phyloP scores from a whole-genome alignment of 2,113 vertebrate species.

The Carettochelys insculpta region DNA sequence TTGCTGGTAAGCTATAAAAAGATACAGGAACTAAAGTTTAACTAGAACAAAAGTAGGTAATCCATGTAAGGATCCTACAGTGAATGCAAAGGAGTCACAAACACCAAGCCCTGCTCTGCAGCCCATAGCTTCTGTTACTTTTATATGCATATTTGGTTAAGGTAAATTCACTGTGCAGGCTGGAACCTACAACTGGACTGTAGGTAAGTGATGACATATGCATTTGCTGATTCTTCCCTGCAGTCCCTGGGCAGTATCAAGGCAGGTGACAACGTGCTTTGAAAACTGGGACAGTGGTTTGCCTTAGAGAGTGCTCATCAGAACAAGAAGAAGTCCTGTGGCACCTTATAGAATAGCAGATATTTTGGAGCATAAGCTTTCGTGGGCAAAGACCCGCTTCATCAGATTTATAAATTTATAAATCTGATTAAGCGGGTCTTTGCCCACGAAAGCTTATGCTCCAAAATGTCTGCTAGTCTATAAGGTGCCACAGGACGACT shows the following conservation, averaged over 20 bases:
- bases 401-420: no score
- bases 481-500: no score
- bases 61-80: neutral
- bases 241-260: neutral
- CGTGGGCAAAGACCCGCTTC: no score
- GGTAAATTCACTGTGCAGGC: neutral
- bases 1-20: neutral
- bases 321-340: no score
- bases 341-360: no score
- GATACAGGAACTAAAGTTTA: neutral
- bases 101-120: neutral
- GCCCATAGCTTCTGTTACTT: neutral
- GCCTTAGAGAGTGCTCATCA: neutral
- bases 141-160: neutral
- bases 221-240: neutral
- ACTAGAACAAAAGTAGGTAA: neutral
- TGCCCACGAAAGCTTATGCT: no score
- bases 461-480: no score
- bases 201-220: neutral
- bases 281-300: neutral
- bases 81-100: neutral
- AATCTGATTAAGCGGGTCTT: no score
- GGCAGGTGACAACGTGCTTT: neutral
- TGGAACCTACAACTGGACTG: neutral
- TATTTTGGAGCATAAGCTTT: no score